These are phyloP conservation scores for Drosophila paucipuncta DNA, from an alignment of 2,888 invertebrate genomes.

Conservation along the genomic window DNA sequence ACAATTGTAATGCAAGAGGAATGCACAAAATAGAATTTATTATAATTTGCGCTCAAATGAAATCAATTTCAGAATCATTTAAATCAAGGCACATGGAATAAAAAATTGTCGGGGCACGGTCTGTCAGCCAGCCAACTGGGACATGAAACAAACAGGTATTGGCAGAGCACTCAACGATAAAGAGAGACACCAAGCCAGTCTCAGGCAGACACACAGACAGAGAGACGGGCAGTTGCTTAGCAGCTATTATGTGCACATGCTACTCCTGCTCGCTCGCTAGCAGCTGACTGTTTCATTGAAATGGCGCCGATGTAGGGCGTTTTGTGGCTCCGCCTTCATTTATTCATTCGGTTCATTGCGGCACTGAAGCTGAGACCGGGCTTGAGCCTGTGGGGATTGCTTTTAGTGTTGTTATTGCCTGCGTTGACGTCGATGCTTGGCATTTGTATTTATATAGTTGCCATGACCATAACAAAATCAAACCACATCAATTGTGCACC, in stretches of 20 bases:
- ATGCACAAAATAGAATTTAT: conserved; percentile 53
- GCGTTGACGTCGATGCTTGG: conserved; percentile 48
- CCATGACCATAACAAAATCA: conserved; percentile 79
- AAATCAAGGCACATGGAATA: conserved; percentile 63
- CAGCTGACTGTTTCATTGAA: conserved; percentile 30
- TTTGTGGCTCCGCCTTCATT: conserved; percentile 59
- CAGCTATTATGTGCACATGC: conserved; percentile 81
- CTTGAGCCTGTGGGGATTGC: conserved; percentile 47
- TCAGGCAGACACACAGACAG: conserved; percentile 8
- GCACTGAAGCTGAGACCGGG: conserved; percentile 27
- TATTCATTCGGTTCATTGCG: conserved; percentile 67
- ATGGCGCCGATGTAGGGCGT: conserved; percentile 34
- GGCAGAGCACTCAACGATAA: conserved; percentile 63
- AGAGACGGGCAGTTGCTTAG: conserved; percentile 66
- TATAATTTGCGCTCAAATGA: conserved; percentile 77
- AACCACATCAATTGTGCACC: conserved; percentile 81
- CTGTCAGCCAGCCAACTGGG: conserved; percentile 68
- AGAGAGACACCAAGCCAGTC: conserved; percentile 15
- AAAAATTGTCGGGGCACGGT: conserved; percentile 26
- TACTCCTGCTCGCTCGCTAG: conserved; percentile 22
- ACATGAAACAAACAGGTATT: conserved; percentile 64
- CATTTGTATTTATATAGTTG: conserved; percentile 72
- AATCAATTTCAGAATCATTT: conserved; percentile 80
- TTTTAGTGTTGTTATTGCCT: conserved; percentile 57
- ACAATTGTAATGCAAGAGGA: neutral